Evolutionary conservation across 1,140 invertebrate genomes (phyloP), one percentile per base, ranked within the genome.

Genomic region (Drosophila nigromelanica): DNA sequence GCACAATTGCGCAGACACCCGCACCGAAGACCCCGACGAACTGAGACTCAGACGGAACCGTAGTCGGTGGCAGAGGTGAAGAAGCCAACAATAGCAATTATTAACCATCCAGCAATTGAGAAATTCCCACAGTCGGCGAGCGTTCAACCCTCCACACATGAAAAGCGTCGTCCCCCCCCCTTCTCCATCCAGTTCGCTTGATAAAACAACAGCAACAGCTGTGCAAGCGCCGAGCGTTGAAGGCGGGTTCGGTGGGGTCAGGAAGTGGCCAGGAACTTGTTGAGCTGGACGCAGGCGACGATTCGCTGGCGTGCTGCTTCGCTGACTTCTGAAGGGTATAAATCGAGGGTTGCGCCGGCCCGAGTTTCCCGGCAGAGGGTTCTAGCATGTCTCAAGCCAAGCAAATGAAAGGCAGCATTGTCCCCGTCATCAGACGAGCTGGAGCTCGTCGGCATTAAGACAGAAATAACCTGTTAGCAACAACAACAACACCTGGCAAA

Each of bases 61-160:
- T 43, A 42, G 63, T 43, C 43, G 61, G 43, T 45, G 58, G 52
- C 47, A 68, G 47, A 87, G 79, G 83, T 82, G 82, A 87, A 71
- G 82, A 87, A 87, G 82, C 83, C 82, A 87, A 87, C 82, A 89
- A 87, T 80, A 87, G 83, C 82, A 87, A 87, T 87, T 87, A 87
- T 87, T 87, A 87, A 87, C 68, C 82, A 89, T 87, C 76, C 63
- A 87, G 78, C 82, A 87, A 87, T 87, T 87, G 82, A 87, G 82
- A 89, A 87, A 86, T 87, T 87, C 82, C 83, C 82, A 87, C 82
- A 87, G 82, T 87, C 71, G 60, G 30, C 33, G 56, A 59, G 48
- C 81, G 51, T 80, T 85, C 78, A 76, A 78, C 74, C 69, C 73
- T 60, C 62, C 40, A 50, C 59, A 27, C 43, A 18, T 5, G 14